Base-by-base conservation (phyloP, 2,888 invertebrate species). In the Hirtodrosophila alboralis region DNA sequence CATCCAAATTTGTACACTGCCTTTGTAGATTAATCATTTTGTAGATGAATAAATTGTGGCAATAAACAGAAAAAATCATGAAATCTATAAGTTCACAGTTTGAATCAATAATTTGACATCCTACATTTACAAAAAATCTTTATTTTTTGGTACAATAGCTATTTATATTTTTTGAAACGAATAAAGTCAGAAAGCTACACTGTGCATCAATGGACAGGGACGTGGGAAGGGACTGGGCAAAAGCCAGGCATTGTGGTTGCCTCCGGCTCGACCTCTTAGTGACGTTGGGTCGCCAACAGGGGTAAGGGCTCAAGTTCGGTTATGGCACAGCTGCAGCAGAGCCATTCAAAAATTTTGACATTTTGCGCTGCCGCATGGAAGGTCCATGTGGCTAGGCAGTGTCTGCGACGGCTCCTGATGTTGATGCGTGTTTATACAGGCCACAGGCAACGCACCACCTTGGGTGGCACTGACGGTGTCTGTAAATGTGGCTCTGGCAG, bases 321-420 rank as follows among this genome's bases (percentile, higher is more conserved):
- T 57, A 52, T 54, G 64, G 57, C 77, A 77, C 84, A 79, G 77
- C 78, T 84, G 84, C 77, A 80, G 44, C 58, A 45, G 65, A 36
- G 44, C 77, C 77, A 80, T 79, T 81, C 84, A 81, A 79, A 84
- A 79, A 73, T 75, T 81, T 80, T 80, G 79, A 80, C 83, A 79
- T 84, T 84, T 61, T 84, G 61, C 78, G 75, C 75, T 84, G 81
- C 43, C 57, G 60, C 66, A 68, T 53, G 58, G 47, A 57, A 61
- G 61, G 73, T 72, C 68, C 68, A 49, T 72, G 72, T 67, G 67
- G 72, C 69, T 61, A 65, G 69, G 66, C 72, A 12, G 38, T 57
- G 67, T 69, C 69, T 69, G 72, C 72, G 27, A 41, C 37, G 57
- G 45, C 31, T 67, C 52, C 69, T 70, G 72, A 72, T 72, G 69